Conservation (phyloP, 2,888 invertebrate species). For the Apotomis capreana region DNA sequence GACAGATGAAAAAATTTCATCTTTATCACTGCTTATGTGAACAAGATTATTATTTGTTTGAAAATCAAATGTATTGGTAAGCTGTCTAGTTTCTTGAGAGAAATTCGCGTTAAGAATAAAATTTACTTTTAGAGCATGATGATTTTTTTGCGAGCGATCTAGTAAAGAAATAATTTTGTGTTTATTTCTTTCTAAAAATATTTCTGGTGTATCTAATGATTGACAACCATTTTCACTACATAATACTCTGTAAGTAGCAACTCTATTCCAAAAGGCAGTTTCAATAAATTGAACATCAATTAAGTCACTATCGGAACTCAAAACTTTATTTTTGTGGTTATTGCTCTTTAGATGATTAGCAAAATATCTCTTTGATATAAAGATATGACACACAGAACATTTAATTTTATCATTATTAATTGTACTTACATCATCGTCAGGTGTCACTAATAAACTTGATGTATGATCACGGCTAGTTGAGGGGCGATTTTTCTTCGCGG, state of each 20-base stretch:
- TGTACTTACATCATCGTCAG: conserved; percentile 3
- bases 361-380: neutral
- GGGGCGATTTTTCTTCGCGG: no score
- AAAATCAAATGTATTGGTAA: no score
- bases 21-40: neutral
- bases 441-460: no score
- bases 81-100: neutral
- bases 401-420: conserved; percentile 3
- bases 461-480: no score
- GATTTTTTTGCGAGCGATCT: neutral
- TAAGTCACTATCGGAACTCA: neutral
- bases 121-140: neutral
- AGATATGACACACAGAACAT: conserved; percentile 7
- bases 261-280: neutral
- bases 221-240: neutral
- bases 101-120: neutral
- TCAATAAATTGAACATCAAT: neutral
- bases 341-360: neutral
- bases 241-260: neutral
- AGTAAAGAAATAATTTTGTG: neutral
- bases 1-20: neutral
- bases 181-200: conserved; percentile 3
- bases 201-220: neutral
- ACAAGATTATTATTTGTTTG: neutral
- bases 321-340: neutral